Evolutionary conservation across 2,113 vertebrate genomes (phyloP).

Genomic region (Gymnogyps californianus): DNA sequence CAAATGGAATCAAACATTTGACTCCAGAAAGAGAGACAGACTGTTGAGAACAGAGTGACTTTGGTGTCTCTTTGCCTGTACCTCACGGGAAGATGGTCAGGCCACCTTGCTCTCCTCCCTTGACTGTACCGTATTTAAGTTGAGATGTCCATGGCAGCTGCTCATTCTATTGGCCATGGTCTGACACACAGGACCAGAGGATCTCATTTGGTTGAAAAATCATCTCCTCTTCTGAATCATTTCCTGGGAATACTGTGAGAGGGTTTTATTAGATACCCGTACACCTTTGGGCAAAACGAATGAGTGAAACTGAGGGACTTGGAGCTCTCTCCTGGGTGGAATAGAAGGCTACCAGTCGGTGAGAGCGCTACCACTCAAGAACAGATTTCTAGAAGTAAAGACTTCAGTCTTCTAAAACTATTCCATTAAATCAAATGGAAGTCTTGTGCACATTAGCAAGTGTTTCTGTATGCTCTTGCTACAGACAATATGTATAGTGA

Average conservation of each 20-base stretch:
- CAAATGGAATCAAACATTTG: constrained; percentile 76
- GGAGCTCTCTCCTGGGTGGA: background rate
- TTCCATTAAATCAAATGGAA: constrained; percentile 39
- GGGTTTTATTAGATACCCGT: background rate
- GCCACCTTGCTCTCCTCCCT: constrained; percentile 23
- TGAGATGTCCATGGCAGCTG: constrained; percentile 56
- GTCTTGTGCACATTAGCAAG: constrained; percentile 30
- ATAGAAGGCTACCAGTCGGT: background rate
- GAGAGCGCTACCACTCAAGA: background rate
- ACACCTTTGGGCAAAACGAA: background rate
- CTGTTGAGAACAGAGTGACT: background rate
- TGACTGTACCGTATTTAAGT: background rate
- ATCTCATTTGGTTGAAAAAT: constrained; percentile 49
- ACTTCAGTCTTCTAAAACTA: background rate
- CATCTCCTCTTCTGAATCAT: constrained; percentile 65
- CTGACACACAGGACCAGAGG: constrained; percentile 54
- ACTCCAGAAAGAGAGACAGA: background rate
- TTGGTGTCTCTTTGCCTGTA: constrained; percentile 1
- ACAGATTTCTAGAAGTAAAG: background rate
- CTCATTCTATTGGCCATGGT: constrained; percentile 63
- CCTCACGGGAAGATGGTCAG: background rate
- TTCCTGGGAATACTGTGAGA: constrained; percentile 67
- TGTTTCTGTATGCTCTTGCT: constrained; percentile 1
- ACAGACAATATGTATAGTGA: background rate
- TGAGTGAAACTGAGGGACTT: background rate